Evolutionary conservation across 2,888 invertebrate genomes (phyloP).

Genomic region (Cantharis rustica): DNA sequence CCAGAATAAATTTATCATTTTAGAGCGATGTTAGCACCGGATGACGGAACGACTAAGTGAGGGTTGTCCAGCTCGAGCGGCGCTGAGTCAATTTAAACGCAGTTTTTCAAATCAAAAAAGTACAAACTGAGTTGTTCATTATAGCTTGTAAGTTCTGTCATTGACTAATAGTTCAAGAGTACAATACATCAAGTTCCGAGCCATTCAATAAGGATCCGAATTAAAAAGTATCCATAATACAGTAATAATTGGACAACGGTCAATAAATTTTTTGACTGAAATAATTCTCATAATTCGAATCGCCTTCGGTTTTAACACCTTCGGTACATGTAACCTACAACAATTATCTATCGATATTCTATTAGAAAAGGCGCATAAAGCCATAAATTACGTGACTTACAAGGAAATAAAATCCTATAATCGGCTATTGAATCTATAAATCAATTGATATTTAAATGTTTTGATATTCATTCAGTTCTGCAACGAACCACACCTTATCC

Average conservation of each 20-base stretch:
- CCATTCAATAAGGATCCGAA: background rate
- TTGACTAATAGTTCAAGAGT: constrained; percentile 36
- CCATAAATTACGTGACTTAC: constrained; percentile 31
- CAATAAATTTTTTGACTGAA: background rate
- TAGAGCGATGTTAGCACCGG: background rate
- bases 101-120: background rate
- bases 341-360: constrained; percentile 30
- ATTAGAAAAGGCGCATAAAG: constrained; percentile 19
- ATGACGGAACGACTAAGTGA: background rate
- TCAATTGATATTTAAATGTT: constrained; percentile 16
- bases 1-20: background rate
- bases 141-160: constrained; percentile 34
- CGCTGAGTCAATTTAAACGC: background rate
- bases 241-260: background rate
- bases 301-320: constrained; percentile 28
- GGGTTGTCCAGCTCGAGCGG: background rate
- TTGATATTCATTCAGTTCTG: constrained; percentile 14
- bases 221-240: background rate
- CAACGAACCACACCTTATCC: constrained; percentile 39
- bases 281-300: constrained; percentile 23
- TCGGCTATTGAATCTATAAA: constrained; percentile 28
- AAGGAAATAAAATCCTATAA: constrained; percentile 23
- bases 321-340: constrained; percentile 16
- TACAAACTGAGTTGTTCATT: constrained; percentile 27
- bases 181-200: background rate